Conservation (phyloP, 2,113 vertebrate genomes). For the Zosterops japonicus region DNA sequence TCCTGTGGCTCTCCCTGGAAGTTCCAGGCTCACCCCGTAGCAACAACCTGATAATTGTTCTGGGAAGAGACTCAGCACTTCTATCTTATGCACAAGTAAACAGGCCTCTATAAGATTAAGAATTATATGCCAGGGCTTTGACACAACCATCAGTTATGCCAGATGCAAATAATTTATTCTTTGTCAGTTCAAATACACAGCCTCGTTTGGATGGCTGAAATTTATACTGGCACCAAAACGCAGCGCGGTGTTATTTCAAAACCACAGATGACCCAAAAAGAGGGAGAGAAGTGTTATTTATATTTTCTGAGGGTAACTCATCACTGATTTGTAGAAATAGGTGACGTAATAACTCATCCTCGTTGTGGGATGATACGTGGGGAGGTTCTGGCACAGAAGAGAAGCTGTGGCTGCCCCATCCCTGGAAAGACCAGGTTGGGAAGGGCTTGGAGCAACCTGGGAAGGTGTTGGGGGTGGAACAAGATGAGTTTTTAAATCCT, state of each 20-base stretch:
- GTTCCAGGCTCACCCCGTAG: not conserved
- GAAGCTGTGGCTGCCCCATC: not conserved
- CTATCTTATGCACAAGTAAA: slow-evolving; percentile 67
- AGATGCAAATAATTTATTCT: slow-evolving; percentile 83
- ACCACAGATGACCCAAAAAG: slow-evolving; percentile 58
- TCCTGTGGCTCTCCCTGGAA: not conserved
- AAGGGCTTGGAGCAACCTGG: not conserved
- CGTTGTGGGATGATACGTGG: not conserved
- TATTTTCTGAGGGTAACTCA: slow-evolving; percentile 49
- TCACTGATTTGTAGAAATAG: not conserved
- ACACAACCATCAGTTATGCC: slow-evolving; percentile 80
- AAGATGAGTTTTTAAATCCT: not conserved
- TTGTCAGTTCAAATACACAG: slow-evolving; percentile 77
- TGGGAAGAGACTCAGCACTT: slow-evolving; percentile 63
- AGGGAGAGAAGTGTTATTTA: slow-evolving; percentile 35
- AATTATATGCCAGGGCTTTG: slow-evolving; percentile 78
- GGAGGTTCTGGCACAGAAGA: not conserved
- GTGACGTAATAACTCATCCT: not conserved
- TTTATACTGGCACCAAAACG: slow-evolving; percentile 76
- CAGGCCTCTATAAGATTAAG: slow-evolving; percentile 71
- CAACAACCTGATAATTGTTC: slow-evolving; percentile 43
- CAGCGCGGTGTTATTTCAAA: slow-evolving; percentile 66
- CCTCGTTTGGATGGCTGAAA: slow-evolving; percentile 76
- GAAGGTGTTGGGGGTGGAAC: rapidly evolving
- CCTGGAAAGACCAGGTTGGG: not conserved